Percentiles rank a stretch among this genome's conserved stretches.
Evolutionary conservation across 2,888 invertebrate species (phyloP).

Genomic region (Stictocephala bisonia): DNA sequence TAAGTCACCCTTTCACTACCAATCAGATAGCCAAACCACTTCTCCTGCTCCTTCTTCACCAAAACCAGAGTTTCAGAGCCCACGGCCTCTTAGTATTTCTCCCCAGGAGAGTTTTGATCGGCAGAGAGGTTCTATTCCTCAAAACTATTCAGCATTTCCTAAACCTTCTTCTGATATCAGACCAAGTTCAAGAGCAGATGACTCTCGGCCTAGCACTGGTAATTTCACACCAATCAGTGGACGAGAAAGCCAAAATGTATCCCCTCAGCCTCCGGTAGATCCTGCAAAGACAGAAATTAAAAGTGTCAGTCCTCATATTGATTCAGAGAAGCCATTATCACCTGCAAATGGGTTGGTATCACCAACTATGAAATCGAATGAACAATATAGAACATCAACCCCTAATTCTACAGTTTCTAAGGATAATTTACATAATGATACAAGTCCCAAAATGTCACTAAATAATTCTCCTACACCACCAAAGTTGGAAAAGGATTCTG

Average conservation of each 20-base stretch:
- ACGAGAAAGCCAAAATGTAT: constrained; percentile 1
- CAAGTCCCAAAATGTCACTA: constrained; percentile 8
- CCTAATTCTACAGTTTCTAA: not conserved
- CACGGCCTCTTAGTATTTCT: constrained; percentile 25
- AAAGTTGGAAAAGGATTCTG: constrained; percentile 22
- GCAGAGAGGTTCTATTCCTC: constrained; percentile 25
- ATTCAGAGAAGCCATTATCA: not conserved
- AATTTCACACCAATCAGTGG: constrained; percentile 9
- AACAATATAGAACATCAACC: not conserved
- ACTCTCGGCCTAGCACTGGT: constrained; percentile 10
- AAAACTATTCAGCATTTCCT: constrained; percentile 4
- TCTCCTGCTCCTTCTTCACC: constrained; percentile 19
- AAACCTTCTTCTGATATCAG: constrained; percentile 1
- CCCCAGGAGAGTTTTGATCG: constrained; percentile 20
- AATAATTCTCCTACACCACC: not conserved
- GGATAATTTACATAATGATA: not conserved
- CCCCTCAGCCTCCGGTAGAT: not conserved
- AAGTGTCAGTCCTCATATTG: not conserved
- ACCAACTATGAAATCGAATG: not conserved
- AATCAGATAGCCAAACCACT: constrained; percentile 22
- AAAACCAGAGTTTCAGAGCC: constrained; percentile 29
- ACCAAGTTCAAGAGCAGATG: constrained; percentile 26
- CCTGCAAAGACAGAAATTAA: not conserved
- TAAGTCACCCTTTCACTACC: constrained; percentile 29
- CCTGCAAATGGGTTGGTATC: not conserved